Evolutionary conservation across 2,888 invertebrate species (phyloP).

Genomic region (Lasioglossum zephyrum): DNA sequence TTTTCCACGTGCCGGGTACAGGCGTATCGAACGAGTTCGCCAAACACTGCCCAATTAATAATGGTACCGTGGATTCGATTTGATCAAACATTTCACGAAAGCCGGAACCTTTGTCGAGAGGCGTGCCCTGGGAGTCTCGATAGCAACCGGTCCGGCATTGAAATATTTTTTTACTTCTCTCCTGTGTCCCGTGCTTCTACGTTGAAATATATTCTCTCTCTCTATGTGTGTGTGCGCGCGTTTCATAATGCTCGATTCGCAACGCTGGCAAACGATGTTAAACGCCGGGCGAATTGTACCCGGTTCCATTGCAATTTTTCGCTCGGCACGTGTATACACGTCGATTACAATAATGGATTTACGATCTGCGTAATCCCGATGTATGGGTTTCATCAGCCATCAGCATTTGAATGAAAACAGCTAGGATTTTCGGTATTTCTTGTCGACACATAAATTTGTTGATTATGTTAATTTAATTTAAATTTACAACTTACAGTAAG

Average conservation of each 20-base stretch:
- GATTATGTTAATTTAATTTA: no score
- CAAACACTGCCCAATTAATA: neutral
- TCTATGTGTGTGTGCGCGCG: neutral
- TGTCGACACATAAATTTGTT: neutral
- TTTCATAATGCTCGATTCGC: slow-evolving; percentile 25
- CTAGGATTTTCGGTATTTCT: neutral
- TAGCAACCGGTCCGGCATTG: slow-evolving; percentile 14
- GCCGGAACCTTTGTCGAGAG: slow-evolving; percentile 24
- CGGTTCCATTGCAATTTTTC: slow-evolving; percentile 25
- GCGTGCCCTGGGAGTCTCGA: slow-evolving; percentile 24
- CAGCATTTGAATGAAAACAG: neutral
- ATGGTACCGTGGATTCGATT: slow-evolving; percentile 9
- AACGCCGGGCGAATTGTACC: slow-evolving; percentile 21
- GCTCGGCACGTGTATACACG: neutral
- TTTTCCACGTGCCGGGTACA: neutral
- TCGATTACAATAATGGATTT: slow-evolving; percentile 41
- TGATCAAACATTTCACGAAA: slow-evolving; percentile 41
- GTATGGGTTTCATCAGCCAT: slow-evolving; percentile 3
- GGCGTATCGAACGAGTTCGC: neutral
- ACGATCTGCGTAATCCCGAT: slow-evolving; percentile 20
- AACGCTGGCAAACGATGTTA: slow-evolving; percentile 36
- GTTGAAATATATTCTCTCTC: slow-evolving; percentile 24
- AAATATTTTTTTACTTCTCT: slow-evolving; percentile 30
- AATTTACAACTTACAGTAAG: no score
- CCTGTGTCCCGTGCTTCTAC: neutral